Base-by-base conservation (phyloP, 1,140 invertebrate genomes). In the Meteorus sp. region DNA sequence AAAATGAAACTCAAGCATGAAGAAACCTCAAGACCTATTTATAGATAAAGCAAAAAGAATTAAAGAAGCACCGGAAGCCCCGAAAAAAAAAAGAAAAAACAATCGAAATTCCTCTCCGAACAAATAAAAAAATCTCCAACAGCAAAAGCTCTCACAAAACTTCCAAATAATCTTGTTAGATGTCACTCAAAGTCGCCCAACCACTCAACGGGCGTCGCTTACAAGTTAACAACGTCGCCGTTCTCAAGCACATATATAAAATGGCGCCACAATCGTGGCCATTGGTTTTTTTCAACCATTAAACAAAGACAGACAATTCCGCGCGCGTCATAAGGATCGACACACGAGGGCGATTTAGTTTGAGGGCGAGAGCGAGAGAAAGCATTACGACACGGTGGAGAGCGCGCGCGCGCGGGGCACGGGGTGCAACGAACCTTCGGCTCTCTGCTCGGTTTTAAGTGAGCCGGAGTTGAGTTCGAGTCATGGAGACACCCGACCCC, bases 401-500 rank as follows among this genome's bases (percentile, higher is more conserved):
- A 44, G 31, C 23, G 22, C 17, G 11, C 59, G 56, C 54, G n/a
- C 63, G 62, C 65, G 71, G 56, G 65, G 55, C n/a, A 65, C 62
- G 67, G 71, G 74, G 72, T 71, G 72, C 67, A 74, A 76, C 71
- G 72, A 77, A 75, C 76, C 74, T 74, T 74, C 68, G 75, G 19
- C 62, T 56, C 63, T 68, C 64, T 66, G 65, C 66, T 72, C 65
- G 68, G 73, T 70, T 73, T 68, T 68, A 68, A 69, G 69, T 67
- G 71, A 70, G 64, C 68, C 70, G 64, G 70, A 75, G 71, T 76
- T 73, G 72, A 73, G 71, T 70, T 71, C 71, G 69, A 76, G 74
- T 76, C 71, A 79, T 83, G 83, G 83, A 83, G 82, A 84, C 82
- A 83, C 77, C 80, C 77, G 80, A 81, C 79, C 76, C 80, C 76